Conservation (phyloP, 2,888 invertebrate species). For the Crematogaster levior region DNA sequence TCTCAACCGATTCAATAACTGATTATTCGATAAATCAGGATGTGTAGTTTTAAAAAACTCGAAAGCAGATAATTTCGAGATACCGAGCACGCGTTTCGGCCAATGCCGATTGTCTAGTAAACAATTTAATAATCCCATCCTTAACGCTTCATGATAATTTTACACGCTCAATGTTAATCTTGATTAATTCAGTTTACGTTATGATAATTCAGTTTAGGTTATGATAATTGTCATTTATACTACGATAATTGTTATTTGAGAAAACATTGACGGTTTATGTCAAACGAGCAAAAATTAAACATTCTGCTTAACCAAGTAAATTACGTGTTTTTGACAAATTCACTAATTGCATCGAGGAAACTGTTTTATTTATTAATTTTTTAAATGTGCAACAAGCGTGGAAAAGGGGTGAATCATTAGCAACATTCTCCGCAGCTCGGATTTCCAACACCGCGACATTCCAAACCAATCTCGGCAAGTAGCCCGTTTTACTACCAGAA, state of each 20-base stretch:
- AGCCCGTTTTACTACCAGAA: conserved; percentile 68
- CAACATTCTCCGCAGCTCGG: conserved; percentile 60
- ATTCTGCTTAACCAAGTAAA: neutral
- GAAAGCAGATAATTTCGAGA: conserved; percentile 62
- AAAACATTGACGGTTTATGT: neutral
- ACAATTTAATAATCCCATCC: conserved; percentile 52
- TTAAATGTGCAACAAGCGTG: neutral
- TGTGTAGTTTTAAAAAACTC: conserved; percentile 84
- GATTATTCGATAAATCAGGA: conserved; percentile 88
- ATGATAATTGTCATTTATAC: conserved; percentile 44
- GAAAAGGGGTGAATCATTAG: conserved; percentile 41
- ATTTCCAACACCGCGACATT: conserved; percentile 57
- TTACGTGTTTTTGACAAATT: neutral
- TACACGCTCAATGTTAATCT: neutral
- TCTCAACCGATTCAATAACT: conserved; percentile 89
- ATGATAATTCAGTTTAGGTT: too few species aligned
- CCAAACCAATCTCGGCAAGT: conserved; percentile 67
- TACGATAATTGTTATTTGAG: too few species aligned
- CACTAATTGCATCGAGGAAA: neutral
- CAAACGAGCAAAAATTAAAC: neutral
- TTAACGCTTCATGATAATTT: neutral
- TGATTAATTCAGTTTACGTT: conserved; percentile 16
- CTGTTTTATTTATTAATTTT: conserved; percentile 31
- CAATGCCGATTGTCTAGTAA: conserved; percentile 27
- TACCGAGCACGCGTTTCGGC: conserved; percentile 60